Evolutionary conservation across 92 coral and sea anemone genomes (phyloP), one percentile per base, ranked within the genome.

Genomic region (Umimayanthus kanabou): DNA sequence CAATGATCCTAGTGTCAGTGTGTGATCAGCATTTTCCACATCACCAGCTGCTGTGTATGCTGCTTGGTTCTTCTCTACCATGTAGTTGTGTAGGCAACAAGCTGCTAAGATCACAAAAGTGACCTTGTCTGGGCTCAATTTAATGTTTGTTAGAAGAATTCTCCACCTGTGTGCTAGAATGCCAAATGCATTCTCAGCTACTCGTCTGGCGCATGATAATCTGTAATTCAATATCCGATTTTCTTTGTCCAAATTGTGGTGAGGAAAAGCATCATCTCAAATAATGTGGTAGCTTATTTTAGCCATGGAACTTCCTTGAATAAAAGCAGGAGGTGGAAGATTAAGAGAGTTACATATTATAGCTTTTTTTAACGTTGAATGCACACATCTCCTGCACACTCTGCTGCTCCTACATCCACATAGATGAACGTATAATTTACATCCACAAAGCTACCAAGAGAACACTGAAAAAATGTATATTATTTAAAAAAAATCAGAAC

Each of bases 401-500:
- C 26, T 20, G 73, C 73, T 67, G 73, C 29, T 22, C 73, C n/a
- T n/a, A n/a, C n/a, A n/a, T n/a, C n/a, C n/a, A n/a, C n/a, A n/a
- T n/a, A n/a, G n/a, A 67, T 16, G 29, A 67, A 67, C 23, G 2
- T 67, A 67, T 22, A 67, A 67, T 22, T 67, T 71, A 26, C 87
- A 83, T 83, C 87, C 15, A 83, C 79, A 57, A 83, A 37, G 91
- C 93, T 14, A 91, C 23, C 70, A 82, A 49, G 2, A 91, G 16
- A 40, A 91, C 91, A 73, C 81, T 88, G 71, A 91, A 91, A 76
- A 88, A 84, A 57, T 88, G 91, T 75, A 88, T 91, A 85, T 88
- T n/a, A 91, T 61, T 82, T 91, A 70, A 75, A 90, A 72, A 82
- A 92, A 40, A n/a, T 92, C 88, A 9, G 95, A 92, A 13, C 94